A percentile compares a stretch with the other conserved stretches of the same genome.
phyloP scores from a whole-genome alignment of 1,140 invertebrate species.

The Lerema accius region DNA sequence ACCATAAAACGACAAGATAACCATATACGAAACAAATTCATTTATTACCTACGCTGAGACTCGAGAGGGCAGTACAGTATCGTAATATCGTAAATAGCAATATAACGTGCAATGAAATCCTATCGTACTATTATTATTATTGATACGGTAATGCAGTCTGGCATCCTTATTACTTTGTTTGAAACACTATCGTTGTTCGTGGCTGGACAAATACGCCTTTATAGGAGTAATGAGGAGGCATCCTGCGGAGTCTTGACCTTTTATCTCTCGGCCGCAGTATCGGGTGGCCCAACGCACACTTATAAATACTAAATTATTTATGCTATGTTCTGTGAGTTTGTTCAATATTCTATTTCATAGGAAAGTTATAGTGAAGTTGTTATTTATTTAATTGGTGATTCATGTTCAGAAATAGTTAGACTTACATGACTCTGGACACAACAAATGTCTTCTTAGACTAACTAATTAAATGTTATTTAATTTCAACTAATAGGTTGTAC shows the following conservation, averaged over 20 bases:
- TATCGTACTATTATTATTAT: slow-evolving; percentile 20
- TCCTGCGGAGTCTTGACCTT: slow-evolving; percentile 25
- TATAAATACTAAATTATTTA: neutral
- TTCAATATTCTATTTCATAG: no score
- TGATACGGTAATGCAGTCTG: slow-evolving; percentile 30
- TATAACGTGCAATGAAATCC: slow-evolving; percentile 21
- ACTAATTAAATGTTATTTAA: no score
- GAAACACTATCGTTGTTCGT: slow-evolving; percentile 28
- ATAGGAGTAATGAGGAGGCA: slow-evolving; percentile 14
- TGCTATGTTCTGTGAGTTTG: no score
- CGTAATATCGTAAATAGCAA: slow-evolving; percentile 10
- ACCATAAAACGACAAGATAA: slow-evolving; percentile 27
- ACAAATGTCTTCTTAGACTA: no score
- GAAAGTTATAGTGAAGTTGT: no score
- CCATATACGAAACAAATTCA: slow-evolving; percentile 24
- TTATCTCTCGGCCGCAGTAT: slow-evolving; percentile 25
- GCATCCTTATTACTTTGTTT: slow-evolving; percentile 30
- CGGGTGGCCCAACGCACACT: neutral
- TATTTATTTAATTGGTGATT: no score
- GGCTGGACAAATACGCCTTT: slow-evolving; percentile 27
- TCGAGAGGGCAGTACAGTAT: no score
- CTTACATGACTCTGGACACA: no score
- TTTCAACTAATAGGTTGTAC: no score
- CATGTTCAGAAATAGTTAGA: no score
- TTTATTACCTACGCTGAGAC: neutral